phyloP scores from a whole-genome alignment of 2,888 invertebrate species.

The Pedicia rivosa region DNA sequence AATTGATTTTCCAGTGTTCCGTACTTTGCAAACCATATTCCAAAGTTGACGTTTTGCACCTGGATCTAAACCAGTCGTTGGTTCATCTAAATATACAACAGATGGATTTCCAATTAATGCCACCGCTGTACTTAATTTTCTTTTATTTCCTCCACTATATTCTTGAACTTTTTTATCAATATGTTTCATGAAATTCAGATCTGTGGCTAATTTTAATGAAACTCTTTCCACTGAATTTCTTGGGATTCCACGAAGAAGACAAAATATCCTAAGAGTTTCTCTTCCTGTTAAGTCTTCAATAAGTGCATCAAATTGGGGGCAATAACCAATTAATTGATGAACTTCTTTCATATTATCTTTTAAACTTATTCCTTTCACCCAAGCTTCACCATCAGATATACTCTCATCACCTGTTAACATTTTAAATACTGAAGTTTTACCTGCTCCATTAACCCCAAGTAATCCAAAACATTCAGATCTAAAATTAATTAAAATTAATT shows the following conservation, averaged over 20 bases:
- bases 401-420: constrained; percentile 75
- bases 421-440: constrained; percentile 78
- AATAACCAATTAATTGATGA: constrained; percentile 48
- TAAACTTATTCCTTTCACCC: constrained; percentile 40
- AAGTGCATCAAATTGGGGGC: constrained; percentile 61
- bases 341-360: constrained; percentile 38
- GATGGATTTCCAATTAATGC: constrained; percentile 52
- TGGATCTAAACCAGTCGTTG: constrained; percentile 39
- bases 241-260: constrained; percentile 44
- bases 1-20: constrained; percentile 56
- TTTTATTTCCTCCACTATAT: constrained; percentile 58
- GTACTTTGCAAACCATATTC: constrained; percentile 52
- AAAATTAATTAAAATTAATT: no score
- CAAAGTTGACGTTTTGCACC: constrained; percentile 54
- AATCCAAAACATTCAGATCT: constrained; percentile 67
- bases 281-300: constrained; percentile 53
- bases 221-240: constrained; percentile 23
- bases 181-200: constrained; percentile 43
- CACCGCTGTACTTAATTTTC: constrained; percentile 56
- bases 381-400: constrained; percentile 53
- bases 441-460: constrained; percentile 73
- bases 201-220: constrained; percentile 31
- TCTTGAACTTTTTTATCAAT: constrained; percentile 41
- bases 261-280: constrained; percentile 49
- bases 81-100: constrained; percentile 53